These are phyloP conservation scores for Manduca sexta DNA, from an alignment of 1,140 invertebrate genomes.

Conservation along the genomic window DNA sequence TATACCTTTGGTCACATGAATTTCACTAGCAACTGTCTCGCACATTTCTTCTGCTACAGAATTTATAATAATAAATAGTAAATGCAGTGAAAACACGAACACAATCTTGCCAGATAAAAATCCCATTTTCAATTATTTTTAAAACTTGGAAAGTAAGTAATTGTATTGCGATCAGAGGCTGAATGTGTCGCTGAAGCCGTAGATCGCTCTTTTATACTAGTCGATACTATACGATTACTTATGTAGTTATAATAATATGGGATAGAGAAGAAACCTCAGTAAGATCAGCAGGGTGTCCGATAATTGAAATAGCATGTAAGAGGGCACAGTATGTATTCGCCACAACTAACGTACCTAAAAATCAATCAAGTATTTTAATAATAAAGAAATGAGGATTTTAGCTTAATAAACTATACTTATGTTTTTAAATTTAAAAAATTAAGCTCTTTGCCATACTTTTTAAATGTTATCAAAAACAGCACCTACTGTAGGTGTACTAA, in stretches of 20 bases:
- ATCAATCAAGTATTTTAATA: not conserved
- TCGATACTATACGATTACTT: not conserved
- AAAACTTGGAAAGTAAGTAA: not conserved
- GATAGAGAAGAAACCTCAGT: slow-evolving; percentile 4
- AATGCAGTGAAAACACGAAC: slow-evolving; percentile 15
- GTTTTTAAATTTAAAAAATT: no score
- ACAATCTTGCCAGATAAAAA: slow-evolving; percentile 10
- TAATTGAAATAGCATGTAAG: slow-evolving; percentile 28
- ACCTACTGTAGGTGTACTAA: no score
- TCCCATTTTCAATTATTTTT: slow-evolving; percentile 8
- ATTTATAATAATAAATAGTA: slow-evolving; percentile 21
- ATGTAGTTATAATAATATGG: no score
- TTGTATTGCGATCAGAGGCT: not conserved
- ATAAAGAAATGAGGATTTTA: not conserved
- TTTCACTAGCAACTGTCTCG: slow-evolving; percentile 55
- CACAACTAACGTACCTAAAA: not conserved
- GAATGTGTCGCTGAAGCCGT: slow-evolving; percentile 1
- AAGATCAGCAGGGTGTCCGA: slow-evolving; percentile 18
- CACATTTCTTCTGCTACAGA: slow-evolving; percentile 51
- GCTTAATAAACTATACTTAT: no score
- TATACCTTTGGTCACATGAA: slow-evolving; percentile 61
- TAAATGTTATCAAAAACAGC: no score
- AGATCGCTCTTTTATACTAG: slow-evolving; percentile 14
- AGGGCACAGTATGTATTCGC: slow-evolving; percentile 1
- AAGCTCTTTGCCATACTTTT: no score